Base-by-base conservation (phyloP, 2,797 vertebrate genomes). In the Phalanger gymnotis region DNA sequence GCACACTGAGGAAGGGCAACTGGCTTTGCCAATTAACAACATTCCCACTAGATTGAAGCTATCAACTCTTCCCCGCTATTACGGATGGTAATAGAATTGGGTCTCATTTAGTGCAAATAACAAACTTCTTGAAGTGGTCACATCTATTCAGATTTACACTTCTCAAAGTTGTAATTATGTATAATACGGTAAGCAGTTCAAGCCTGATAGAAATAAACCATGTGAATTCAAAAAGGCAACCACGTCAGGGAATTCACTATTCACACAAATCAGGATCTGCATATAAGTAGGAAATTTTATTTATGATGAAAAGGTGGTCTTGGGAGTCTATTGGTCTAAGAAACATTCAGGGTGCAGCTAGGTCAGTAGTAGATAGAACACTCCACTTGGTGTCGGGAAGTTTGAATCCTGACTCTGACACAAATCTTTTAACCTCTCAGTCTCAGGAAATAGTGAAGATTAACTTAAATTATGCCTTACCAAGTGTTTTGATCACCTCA, bases 11-110 rank as follows among this genome's bases (percentile, higher is more conserved):
- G 94, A 96, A 97, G 55, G 51, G 34, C 12, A 96, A 34, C 58
- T 96, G 92, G 89, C 96, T 97, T 97, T 96, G 53, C 94, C 92
- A 96, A 97, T 90, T 81, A 95, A 53, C 52, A 89, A 92, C 92
- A 95, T 93, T 96, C 73, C 53, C 51, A 95, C 73, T 54, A 94
- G 95, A 95, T 92, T 51, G 95, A 54, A 95, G 40, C 93, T 96
- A 66, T 90, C 93, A 31, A 97, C 89, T 95, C 47, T 53, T 61
- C 58, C 47, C 53, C n/a, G 52, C 90, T 96, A 30, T 92, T 94
- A 66, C 53, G 95, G 55, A 95, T 93, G 55, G 93, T 94, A 94
- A 4, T 11, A 91, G 61, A 93, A 54, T 25, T 27, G 3, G 22
- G 25, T 87, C 40, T 87, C 73, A 87, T 27, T 87, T 47, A 47